Percentiles rank a stretch among this genome's conserved stretches.
Conservation (phyloP, 1,140 invertebrate species). For the Stenopsyche tienmushanensis region DNA sequence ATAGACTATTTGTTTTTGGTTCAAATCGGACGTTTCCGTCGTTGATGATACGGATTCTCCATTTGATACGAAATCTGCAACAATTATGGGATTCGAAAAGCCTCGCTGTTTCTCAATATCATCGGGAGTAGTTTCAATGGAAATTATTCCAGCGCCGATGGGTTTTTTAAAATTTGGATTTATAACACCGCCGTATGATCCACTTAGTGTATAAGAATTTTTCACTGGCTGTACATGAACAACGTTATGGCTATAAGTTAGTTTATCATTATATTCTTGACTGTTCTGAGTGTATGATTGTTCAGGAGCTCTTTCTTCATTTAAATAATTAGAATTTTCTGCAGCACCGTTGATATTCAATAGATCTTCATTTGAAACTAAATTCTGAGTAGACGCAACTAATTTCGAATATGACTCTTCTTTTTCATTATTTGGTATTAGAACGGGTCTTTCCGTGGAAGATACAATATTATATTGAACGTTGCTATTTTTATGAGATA, state of each 20-base stretch:
- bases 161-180: constrained; percentile 29
- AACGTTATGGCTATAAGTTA: constrained; percentile 1
- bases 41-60: constrained; percentile 21
- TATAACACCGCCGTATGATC: constrained; percentile 24
- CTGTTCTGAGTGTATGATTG: constrained; percentile 45
- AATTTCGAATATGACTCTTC: constrained; percentile 50
- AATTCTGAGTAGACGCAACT: constrained; percentile 57
- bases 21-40: constrained; percentile 16
- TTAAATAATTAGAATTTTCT: constrained; percentile 45
- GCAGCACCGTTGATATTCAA: constrained; percentile 57
- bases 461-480: constrained; percentile 6
- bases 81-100: constrained; percentile 45
- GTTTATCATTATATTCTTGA: constrained; percentile 14
- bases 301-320: constrained; percentile 38
- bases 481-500: not conserved
- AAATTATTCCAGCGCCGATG: constrained; percentile 35
- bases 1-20: constrained; percentile 7
- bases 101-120: not conserved
- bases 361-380: constrained; percentile 58
- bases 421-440: constrained; percentile 1
- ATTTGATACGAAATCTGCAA: constrained; percentile 44
- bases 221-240: constrained; percentile 18
- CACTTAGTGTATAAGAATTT: constrained; percentile 21
- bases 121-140: constrained; percentile 28
- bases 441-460: constrained; percentile 5